Evolutionary conservation across 2,113 vertebrate species (phyloP), one percentile per base, ranked within the genome.

Genomic region (Leptocoma aspasia): DNA sequence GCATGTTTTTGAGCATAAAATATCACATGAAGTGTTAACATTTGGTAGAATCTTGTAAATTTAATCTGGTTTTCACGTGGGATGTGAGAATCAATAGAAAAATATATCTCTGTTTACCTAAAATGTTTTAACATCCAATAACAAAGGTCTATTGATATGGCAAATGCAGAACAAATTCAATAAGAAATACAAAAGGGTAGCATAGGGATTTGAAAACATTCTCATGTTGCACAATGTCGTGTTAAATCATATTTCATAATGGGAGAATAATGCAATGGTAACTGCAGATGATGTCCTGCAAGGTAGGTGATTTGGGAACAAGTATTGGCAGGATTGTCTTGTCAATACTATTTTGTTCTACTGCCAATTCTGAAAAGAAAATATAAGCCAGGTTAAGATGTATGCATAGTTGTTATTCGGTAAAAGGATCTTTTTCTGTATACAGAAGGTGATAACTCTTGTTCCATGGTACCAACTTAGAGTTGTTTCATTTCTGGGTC

Each of bases 181-280:
- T 94, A 82, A 84, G 86, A 87, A 91, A 89, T 65, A 66, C 7
- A 61, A 80, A 86, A 85, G 24, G 8, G 22, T 66, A 77, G 47
- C 68, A 37, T 2, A 73, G 88, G 42, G 68, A 63, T 82, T 92
- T 80, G 66, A 88, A 96, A 90, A 82, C 31, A 31, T 86, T 77
- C 90, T 95, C 39, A 2, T 70, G 90, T 93, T 94, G 30, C 82
- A 90, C 35, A 73, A 12, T 73, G 42, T 63, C 0, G 0, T 80
- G 75, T 80, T 82, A 92, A 95, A 94, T 95, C 21, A 30, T 88
- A 92, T 94, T 93, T 92, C 52, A 17, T 95, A 84, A 94, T 79
- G 64, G 81, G 31, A 76, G 22, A 28, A 50, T 83, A 90, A 90
- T 52, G 44, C 44, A 89, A 77, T 83, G 79, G 33, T 60, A 59